Conservation (phyloP, 2,113 vertebrate species). For the Anoura caudifer region DNA sequence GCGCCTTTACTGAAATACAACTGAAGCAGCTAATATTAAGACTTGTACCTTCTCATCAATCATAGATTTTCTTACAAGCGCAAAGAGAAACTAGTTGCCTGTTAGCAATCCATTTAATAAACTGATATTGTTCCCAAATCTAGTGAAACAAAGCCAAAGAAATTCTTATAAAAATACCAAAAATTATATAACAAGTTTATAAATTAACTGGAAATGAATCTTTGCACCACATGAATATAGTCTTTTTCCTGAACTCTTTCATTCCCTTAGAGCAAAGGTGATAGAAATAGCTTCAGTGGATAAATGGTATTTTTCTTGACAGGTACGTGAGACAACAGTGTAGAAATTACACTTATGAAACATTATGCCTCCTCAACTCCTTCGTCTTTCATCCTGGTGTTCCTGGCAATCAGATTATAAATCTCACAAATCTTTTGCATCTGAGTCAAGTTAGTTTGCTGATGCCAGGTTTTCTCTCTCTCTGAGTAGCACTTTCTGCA, state of each 20-base stretch:
- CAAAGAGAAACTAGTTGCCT: neutral
- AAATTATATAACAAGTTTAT: neutral
- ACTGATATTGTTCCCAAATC: neutral
- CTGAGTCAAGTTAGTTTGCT: neutral
- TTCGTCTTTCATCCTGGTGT: neutral
- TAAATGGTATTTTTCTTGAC: constrained; percentile 47
- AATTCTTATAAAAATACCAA: neutral
- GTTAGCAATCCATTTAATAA: neutral
- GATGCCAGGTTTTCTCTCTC: neutral
- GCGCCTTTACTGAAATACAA: neutral
- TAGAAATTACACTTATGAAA: neutral
- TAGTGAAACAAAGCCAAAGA: neutral
- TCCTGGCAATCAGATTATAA: neutral
- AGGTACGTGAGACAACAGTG: neutral
- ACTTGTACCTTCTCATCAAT: neutral
- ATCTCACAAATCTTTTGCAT: neutral
- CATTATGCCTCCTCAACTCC: neutral
- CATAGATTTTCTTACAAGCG: neutral
- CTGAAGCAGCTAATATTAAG: neutral
- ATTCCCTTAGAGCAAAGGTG: constrained; percentile 23
- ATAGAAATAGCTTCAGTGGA: constrained; percentile 19
- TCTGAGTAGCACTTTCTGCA: neutral
- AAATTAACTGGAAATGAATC: constrained; percentile 11
- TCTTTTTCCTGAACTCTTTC: neutral
- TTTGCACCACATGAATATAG: neutral